Conservation (phyloP, 2,113 vertebrate species). For the Antidorcas marsupialis region DNA sequence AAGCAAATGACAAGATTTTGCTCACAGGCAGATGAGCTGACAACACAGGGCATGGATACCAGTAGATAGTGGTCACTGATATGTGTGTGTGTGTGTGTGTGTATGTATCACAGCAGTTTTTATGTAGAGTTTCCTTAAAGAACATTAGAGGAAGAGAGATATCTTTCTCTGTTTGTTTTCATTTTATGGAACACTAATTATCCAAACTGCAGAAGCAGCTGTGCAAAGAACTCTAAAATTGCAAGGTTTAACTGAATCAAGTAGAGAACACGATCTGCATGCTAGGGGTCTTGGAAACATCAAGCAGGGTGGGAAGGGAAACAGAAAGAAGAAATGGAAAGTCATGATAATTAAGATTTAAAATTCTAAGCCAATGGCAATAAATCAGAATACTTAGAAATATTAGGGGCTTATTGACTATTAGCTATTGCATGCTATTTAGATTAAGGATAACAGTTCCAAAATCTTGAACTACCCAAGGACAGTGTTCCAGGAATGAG, state of each 20-base stretch:
- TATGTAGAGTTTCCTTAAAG: conserved; percentile 24
- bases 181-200: conserved; percentile 22
- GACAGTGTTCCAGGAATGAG: background rate
- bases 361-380: background rate
- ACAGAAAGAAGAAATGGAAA: background rate
- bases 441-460: background rate
- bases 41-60: background rate
- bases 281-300: background rate
- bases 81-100: too few relatives aligned
- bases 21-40: background rate
- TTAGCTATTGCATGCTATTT: background rate
- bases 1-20: background rate
- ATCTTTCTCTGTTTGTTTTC: conserved; percentile 45
- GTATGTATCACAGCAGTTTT: background rate
- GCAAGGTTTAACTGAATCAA: background rate
- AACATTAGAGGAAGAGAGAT: background rate
- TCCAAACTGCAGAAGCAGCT: conserved; percentile 19
- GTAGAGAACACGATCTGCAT: background rate
- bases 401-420: background rate
- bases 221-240: conserved; percentile 21
- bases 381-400: background rate
- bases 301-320: background rate
- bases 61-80: background rate
- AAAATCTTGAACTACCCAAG: background rate
- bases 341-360: background rate